Evolutionary conservation across 2,797 vertebrate genomes (phyloP).

Genomic region (Serranus cabrilla): DNA sequence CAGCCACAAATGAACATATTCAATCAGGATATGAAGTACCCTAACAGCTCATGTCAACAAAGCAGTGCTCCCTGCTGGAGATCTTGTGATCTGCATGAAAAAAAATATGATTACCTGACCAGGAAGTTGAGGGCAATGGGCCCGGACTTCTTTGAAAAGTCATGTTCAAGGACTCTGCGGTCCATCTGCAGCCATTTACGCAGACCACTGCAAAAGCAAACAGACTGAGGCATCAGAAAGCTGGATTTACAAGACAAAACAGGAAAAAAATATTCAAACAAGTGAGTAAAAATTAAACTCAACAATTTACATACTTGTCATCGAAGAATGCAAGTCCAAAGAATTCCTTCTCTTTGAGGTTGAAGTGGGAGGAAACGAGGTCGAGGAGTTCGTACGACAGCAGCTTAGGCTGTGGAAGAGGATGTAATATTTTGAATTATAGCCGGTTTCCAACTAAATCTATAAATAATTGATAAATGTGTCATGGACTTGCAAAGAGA

Average conservation of each 20-base stretch:
- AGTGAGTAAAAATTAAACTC: background rate
- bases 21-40: background rate
- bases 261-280: constrained; percentile 6
- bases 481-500: background rate
- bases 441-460: no score
- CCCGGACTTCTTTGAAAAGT: constrained; percentile 95
- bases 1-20: background rate
- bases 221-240: constrained; percentile 22
- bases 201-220: constrained; percentile 89
- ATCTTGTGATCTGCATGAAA: constrained; percentile 25
- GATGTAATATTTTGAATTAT: background rate
- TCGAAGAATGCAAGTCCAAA: constrained; percentile 96
- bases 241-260: background rate
- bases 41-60: constrained; percentile 19
- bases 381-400: constrained; percentile 96
- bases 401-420: constrained; percentile 93
- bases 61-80: constrained; percentile 70
- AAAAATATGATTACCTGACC: constrained; percentile 88
- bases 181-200: constrained; percentile 97
- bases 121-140: constrained; percentile 91
- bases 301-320: constrained; percentile 91
- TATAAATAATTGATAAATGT: constrained; percentile 10
- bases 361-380: constrained; percentile 98
- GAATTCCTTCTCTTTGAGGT: constrained; percentile 98
- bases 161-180: constrained; percentile 96